Conservation (phyloP, 2,113 vertebrate genomes). For the Aepyceros melampus region DNA sequence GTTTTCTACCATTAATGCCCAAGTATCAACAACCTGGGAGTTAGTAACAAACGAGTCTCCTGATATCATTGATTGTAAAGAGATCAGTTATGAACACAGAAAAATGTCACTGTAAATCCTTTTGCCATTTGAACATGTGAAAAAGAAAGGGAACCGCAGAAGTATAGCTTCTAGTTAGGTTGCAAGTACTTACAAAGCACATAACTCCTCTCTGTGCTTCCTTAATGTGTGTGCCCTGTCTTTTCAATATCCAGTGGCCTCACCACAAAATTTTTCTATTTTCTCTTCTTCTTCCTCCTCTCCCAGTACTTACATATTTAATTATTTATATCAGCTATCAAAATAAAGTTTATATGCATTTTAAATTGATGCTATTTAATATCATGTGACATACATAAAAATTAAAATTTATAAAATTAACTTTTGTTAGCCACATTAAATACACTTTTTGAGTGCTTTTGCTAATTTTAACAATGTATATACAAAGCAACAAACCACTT, state of each 20-base stretch:
- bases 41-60: not conserved
- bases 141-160: not conserved
- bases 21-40: not conserved
- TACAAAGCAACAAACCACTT: not conserved
- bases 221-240: rapidly evolving
- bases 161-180: not conserved
- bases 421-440: not conserved
- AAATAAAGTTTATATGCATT: not conserved
- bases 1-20: not conserved
- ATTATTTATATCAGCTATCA: not conserved
- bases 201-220: rapidly evolving
- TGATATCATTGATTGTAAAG: not conserved
- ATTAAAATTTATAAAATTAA: not conserved
- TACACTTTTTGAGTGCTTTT: not conserved
- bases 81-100: not conserved
- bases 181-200: rapidly evolving
- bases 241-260: not conserved
- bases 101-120: not conserved
- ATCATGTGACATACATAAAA: not conserved
- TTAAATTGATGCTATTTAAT: not conserved
- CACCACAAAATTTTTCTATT: not conserved
- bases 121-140: not conserved
- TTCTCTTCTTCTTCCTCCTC: not conserved
- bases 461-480: not conserved
- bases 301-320: not conserved